phyloP scores from a whole-genome alignment of 2,797 vertebrate species.

The Cynodonichthys magdalenae region DNA sequence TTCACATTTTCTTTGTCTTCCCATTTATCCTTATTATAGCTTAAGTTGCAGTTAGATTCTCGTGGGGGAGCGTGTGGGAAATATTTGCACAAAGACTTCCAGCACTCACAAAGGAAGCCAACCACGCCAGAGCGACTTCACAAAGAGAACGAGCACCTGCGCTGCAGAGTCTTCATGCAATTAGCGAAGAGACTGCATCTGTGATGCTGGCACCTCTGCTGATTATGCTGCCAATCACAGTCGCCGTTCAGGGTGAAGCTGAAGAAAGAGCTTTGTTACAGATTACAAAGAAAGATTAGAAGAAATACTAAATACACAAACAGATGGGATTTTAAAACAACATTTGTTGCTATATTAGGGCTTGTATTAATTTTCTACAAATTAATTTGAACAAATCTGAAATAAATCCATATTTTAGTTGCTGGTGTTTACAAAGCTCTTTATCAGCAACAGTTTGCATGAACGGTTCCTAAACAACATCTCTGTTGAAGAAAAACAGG shows the following conservation, averaged over 20 bases:
- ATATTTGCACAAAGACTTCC: conserved; percentile 39
- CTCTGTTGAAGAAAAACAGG: not conserved
- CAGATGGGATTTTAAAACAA: conserved; percentile 25
- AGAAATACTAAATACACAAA: conserved; percentile 38
- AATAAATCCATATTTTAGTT: no score
- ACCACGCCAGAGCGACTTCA: conserved; percentile 28
- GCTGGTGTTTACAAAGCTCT: no score
- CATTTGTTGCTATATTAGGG: not conserved
- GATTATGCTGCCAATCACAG: conserved; percentile 50
- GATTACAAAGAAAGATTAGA: conserved; percentile 42
- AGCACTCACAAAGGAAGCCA: conserved; percentile 24
- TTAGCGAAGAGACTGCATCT: conserved; percentile 61
- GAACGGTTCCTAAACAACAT: not conserved
- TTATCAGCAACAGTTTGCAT: no score
- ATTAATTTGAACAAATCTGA: conserved; percentile 18
- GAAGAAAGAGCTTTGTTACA: conserved; percentile 29
- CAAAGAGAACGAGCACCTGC: conserved; percentile 48
- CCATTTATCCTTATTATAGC: conserved; percentile 11
- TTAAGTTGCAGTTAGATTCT: conserved; percentile 34
- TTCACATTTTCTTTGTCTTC: conserved; percentile 28
- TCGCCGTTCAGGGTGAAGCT: conserved; percentile 46
- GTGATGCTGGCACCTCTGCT: conserved; percentile 57
- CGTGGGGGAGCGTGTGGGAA: conserved; percentile 16
- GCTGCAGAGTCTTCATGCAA: conserved; percentile 42
- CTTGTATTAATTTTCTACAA: not conserved